Evolutionary conservation across 2,888 invertebrate genomes (phyloP).

Genomic region (Chydorus sphaericus): DNA sequence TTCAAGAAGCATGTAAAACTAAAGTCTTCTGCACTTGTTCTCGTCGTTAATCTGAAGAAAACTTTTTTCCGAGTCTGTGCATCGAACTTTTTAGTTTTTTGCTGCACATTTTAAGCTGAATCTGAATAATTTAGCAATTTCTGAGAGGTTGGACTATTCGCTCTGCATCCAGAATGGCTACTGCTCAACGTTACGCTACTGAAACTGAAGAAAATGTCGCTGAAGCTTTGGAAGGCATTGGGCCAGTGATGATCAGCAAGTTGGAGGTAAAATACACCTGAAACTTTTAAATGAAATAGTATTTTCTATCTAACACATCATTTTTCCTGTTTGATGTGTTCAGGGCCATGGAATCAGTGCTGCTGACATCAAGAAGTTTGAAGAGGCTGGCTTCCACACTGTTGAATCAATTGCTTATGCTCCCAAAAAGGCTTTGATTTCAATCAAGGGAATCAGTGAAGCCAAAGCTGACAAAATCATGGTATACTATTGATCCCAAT

Average conservation of each 20-base stretch:
- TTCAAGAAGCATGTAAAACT: no score
- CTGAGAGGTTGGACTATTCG: no score
- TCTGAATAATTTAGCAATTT: no score
- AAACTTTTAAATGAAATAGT: not conserved
- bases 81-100: no score
- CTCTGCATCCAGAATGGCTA: not conserved
- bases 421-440: slow-evolving; percentile 74
- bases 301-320: not conserved
- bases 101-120: no score
- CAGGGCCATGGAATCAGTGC: slow-evolving; percentile 82
- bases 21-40: no score
- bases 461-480: slow-evolving; percentile 91
- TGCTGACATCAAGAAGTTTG: slow-evolving; percentile 80
- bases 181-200: not conserved
- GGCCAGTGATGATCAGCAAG: not conserved
- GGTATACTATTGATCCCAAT: slow-evolving; percentile 26
- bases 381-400: slow-evolving; percentile 86
- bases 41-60: no score
- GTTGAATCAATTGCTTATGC: slow-evolving; percentile 91
- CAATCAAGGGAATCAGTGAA: slow-evolving; percentile 91
- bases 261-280: not conserved
- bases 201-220: not conserved
- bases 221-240: not conserved
- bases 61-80: no score
- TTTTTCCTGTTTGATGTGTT: not conserved